These are phyloP conservation scores for Plebejus melissa DNA, from an alignment of 2,888 invertebrate genomes.

Conservation along the genomic window DNA sequence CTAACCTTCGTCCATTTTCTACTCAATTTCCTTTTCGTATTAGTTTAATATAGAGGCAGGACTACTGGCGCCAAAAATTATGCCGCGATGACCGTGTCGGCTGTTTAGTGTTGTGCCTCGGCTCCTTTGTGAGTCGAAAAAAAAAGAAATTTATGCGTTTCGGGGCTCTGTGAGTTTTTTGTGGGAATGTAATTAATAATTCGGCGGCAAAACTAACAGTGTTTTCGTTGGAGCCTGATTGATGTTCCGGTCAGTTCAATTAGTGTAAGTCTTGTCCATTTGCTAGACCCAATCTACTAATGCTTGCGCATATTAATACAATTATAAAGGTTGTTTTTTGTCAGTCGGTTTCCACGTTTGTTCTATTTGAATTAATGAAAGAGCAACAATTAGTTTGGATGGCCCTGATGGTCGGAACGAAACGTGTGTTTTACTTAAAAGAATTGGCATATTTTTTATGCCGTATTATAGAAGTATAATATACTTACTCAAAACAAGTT, in stretches of 20 bases:
- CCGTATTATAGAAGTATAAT: background rate
- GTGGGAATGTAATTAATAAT: slow-evolving; percentile 79
- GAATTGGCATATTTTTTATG: background rate
- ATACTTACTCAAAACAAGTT: background rate
- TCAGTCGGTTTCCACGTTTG: slow-evolving; percentile 10
- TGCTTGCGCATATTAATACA: slow-evolving; percentile 14
- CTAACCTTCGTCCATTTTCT: slow-evolving; percentile 75
- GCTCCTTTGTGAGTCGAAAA: slow-evolving; percentile 63
- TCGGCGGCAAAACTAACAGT: slow-evolving; percentile 81
- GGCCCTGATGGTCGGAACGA: background rate
- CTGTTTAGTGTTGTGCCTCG: slow-evolving; percentile 74
- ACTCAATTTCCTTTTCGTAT: slow-evolving; percentile 79
- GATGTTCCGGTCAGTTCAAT: slow-evolving; percentile 57
- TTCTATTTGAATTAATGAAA: slow-evolving; percentile 12
- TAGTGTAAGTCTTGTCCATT: slow-evolving; percentile 43
- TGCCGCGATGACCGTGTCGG: slow-evolving; percentile 73
- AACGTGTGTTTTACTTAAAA: background rate
- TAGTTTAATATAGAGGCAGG: slow-evolving; percentile 78
- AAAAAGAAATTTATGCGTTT: slow-evolving; percentile 79
- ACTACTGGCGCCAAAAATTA: slow-evolving; percentile 80
- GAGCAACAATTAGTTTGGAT: slow-evolving; percentile 1
- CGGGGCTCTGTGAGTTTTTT: slow-evolving; percentile 78
- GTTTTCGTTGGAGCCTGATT: slow-evolving; percentile 75
- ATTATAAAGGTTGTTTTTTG: slow-evolving; percentile 9
- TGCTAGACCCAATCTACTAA: slow-evolving; percentile 26